Conservation (phyloP, 2,113 vertebrate species). For the Steatornis caripensis region DNA sequence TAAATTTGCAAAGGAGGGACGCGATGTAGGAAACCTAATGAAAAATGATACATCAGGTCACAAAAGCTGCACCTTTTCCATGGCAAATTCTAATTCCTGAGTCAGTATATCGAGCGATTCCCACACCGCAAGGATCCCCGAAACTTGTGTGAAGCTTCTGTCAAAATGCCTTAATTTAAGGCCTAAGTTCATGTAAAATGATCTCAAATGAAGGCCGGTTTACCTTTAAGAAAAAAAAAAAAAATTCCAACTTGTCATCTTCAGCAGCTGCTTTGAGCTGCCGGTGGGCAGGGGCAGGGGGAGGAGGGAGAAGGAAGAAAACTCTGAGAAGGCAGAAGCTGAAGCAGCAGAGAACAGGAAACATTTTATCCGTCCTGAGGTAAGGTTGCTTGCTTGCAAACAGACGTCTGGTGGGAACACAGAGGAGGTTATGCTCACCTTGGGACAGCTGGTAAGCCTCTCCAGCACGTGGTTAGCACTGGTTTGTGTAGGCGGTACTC, state of each 20-base stretch:
- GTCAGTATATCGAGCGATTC: neutral
- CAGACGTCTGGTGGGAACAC: neutral
- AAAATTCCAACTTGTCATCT: neutral
- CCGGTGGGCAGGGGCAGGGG: neutral
- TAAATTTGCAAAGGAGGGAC: neutral
- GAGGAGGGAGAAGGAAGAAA: slow-evolving; percentile 2
- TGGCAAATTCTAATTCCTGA: neutral
- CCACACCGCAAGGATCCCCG: neutral
- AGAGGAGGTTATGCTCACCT: neutral
- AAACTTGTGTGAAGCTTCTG: neutral
- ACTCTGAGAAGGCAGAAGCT: slow-evolving; percentile 9
- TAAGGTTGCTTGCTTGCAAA: neutral
- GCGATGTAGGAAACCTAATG: neutral
- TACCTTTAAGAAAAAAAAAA: slow-evolving; percentile 27
- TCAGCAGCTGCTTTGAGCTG: slow-evolving; percentile 38
- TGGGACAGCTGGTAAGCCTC: neutral
- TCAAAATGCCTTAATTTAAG: neutral
- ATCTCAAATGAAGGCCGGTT: neutral
- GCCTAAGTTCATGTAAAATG: neutral
- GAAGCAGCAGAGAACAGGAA: slow-evolving; percentile 1
- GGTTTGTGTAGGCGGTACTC: neutral
- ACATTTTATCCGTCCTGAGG: neutral
- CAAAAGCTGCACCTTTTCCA: neutral
- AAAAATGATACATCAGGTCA: neutral
- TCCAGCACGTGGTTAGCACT: neutral